Evolutionary conservation across 2,888 invertebrate species (phyloP).

Genomic region (Dasysyrphus albostriatus): DNA sequence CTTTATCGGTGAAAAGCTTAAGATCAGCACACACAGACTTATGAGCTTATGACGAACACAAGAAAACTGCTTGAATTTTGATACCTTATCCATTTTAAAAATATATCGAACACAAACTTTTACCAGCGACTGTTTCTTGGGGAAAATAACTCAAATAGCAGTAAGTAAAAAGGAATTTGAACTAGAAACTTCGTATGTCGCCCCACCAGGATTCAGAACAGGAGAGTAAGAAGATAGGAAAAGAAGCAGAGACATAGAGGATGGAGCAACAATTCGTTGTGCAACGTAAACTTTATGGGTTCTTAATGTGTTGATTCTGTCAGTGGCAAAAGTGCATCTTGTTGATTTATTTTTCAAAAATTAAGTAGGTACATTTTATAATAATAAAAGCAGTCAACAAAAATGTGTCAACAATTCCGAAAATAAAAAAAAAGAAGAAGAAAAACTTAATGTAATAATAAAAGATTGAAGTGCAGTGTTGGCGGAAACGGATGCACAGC

Average conservation of each 20-base stretch:
- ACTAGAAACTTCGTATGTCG: conserved; percentile 40
- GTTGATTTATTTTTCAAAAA: conserved; percentile 73
- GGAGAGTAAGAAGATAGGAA: no score
- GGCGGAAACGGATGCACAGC: conserved; percentile 8
- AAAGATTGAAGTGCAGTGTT: not conserved
- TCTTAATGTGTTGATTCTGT: conserved; percentile 76
- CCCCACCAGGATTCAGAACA: conserved; percentile 27
- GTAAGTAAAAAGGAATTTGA: conserved; percentile 22
- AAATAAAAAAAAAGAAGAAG: conserved; percentile 26
- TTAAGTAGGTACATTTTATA: conserved; percentile 65
- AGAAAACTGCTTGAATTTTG: not conserved
- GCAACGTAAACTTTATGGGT: conserved; percentile 73
- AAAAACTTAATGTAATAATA: conserved; percentile 4
- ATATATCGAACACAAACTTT: conserved; percentile 1
- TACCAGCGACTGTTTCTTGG: conserved; percentile 13
- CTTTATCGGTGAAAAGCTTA: no score
- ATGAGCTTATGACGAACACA: no score
- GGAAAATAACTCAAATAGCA: conserved; percentile 2
- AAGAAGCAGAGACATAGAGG: not conserved
- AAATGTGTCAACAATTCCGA: conserved; percentile 52
- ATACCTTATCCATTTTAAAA: not conserved
- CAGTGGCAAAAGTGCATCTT: conserved; percentile 73
- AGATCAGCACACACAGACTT: no score
- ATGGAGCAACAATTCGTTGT: conserved; percentile 64
- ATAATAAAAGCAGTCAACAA: conserved; percentile 70